Evolutionary conservation across 2,113 vertebrate genomes (phyloP).

Genomic region (Otocyon megalotis): DNA sequence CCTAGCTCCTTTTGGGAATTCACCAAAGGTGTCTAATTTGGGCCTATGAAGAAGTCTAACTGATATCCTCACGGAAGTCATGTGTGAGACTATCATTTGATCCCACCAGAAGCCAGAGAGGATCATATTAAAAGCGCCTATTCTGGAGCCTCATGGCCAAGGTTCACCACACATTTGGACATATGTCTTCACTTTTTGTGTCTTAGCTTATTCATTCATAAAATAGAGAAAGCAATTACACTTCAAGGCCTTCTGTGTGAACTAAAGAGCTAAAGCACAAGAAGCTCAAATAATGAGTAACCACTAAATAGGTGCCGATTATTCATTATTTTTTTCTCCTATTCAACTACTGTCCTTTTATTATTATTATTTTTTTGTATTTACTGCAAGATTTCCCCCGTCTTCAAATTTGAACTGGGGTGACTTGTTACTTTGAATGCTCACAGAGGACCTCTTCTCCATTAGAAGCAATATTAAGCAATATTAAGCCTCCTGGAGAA

Average conservation of each 20-base stretch:
- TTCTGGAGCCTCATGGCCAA: neutral
- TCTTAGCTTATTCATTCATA: neutral
- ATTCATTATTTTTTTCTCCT: constrained; percentile 14
- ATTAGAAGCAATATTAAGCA: neutral
- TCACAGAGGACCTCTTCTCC: neutral
- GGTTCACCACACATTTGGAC: neutral
- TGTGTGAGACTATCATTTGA: neutral
- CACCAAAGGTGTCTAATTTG: neutral
- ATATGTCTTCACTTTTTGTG: neutral
- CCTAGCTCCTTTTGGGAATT: neutral
- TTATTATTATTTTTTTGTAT: neutral
- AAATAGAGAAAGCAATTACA: neutral
- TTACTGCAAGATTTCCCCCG: neutral
- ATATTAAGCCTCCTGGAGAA: neutral
- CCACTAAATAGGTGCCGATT: neutral
- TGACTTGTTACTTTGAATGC: neutral
- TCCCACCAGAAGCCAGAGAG: neutral
- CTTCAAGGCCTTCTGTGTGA: neutral
- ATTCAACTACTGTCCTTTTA: neutral
- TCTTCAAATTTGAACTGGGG: neutral
- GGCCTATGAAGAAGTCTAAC: neutral
- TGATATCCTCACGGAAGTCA: neutral
- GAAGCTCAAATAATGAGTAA: neutral
- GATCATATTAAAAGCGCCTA: accelerated
- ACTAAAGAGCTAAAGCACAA: neutral